Percentiles rank a stretch among this genome's conserved stretches.
Evolutionary conservation across 2,888 invertebrate species (phyloP).

Genomic region (Tenthredo scrophulariae): DNA sequence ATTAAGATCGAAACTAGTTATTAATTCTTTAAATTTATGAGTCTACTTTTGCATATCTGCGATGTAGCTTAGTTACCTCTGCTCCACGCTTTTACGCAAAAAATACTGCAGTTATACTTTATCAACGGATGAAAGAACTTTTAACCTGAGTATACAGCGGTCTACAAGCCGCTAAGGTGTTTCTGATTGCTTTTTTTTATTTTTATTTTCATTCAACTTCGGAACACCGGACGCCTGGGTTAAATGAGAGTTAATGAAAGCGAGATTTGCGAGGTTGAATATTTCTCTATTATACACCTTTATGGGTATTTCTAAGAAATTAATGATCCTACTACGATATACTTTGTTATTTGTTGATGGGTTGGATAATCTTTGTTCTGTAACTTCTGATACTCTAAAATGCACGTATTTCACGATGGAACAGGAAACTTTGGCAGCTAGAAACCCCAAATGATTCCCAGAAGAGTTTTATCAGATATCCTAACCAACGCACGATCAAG

Average conservation of each 20-base stretch:
- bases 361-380: neutral
- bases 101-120: slow-evolving; percentile 32
- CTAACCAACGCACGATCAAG: slow-evolving; percentile 55
- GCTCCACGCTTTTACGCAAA: slow-evolving; percentile 21
- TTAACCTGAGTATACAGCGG: neutral
- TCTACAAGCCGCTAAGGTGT: slow-evolving; percentile 47
- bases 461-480: slow-evolving; percentile 53
- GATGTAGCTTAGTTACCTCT: neutral
- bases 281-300: neutral
- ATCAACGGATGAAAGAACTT: slow-evolving; percentile 31
- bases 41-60: slow-evolving; percentile 19
- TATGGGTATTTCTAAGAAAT: neutral
- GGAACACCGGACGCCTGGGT: slow-evolving; percentile 10
- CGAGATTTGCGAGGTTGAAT: slow-evolving; percentile 11
- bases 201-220: neutral
- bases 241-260: slow-evolving; percentile 42
- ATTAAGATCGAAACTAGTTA: slow-evolving; percentile 53
- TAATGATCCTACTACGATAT: neutral
- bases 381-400: neutral
- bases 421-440: neutral
- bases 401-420: neutral
- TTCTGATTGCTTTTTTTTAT: slow-evolving; percentile 31
- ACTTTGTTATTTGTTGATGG: neutral
- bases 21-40: slow-evolving; percentile 45
- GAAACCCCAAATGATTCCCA: slow-evolving; percentile 33